These are phyloP conservation scores for Augochlora pura DNA, from an alignment of 1,140 invertebrate genomes.

Conservation along the genomic window DNA sequence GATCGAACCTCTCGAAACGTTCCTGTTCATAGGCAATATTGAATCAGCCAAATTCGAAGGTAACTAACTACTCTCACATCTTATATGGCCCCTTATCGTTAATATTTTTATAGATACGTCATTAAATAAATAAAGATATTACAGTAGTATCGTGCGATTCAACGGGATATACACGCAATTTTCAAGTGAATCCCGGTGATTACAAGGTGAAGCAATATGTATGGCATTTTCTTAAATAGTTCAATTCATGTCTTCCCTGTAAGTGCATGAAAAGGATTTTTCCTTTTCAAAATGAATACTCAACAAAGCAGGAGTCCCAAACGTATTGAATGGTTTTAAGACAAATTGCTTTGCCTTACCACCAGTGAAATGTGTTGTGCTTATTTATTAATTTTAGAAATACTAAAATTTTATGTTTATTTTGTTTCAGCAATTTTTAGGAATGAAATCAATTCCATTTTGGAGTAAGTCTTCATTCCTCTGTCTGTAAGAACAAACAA, in stretches of 20 bases:
- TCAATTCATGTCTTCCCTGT: too few species aligned
- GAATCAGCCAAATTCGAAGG: slow-evolving; percentile 28
- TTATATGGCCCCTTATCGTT: not conserved
- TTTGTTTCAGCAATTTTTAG: slow-evolving; percentile 50
- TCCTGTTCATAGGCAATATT: slow-evolving; percentile 20
- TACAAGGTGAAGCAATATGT: too few species aligned
- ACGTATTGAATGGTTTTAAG: too few species aligned
- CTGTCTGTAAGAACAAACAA: slow-evolving; percentile 11
- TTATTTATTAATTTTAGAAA: too few species aligned
- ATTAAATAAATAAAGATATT: not conserved
- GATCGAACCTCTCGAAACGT: slow-evolving; percentile 19
- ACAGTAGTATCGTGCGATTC: not conserved
- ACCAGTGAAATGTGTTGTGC: not conserved
- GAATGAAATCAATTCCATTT: slow-evolving; percentile 20
- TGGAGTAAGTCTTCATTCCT: slow-evolving; percentile 45
- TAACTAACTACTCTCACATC: slow-evolving; percentile 6
- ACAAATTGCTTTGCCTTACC: too few species aligned
- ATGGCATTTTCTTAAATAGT: too few species aligned
- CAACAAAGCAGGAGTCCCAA: too few species aligned
- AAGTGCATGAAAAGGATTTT: too few species aligned
- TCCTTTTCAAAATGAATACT: too few species aligned
- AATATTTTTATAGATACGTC: not conserved
- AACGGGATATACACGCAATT: too few species aligned
- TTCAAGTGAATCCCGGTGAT: too few species aligned
- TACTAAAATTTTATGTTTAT: not conserved